phyloP scores from a whole-genome alignment of 2,797 vertebrate species.

The Galago senegalensis region DNA sequence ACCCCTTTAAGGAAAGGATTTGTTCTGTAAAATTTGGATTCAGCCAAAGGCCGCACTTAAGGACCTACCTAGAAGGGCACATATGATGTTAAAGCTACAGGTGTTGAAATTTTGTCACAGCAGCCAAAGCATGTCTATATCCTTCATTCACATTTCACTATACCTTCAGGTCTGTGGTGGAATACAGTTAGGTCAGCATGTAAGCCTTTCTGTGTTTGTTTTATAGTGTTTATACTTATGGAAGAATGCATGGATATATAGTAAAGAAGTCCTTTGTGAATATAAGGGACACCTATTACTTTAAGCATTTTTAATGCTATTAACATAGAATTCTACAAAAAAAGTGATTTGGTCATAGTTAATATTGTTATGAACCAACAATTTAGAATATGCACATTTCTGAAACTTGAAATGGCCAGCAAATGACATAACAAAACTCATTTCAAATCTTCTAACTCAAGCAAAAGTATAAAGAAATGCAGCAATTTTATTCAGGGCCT shows the following conservation, averaged over 20 bases:
- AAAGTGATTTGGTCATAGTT: slow-evolving; percentile 39
- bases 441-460: slow-evolving; percentile 64
- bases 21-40: no score
- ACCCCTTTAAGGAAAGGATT: no score
- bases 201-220: slow-evolving; percentile 1
- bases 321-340: slow-evolving; percentile 57
- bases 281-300: slow-evolving; percentile 41
- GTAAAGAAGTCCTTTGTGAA: slow-evolving; percentile 6
- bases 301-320: slow-evolving; percentile 37
- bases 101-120: slow-evolving; percentile 56
- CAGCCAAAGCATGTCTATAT: slow-evolving; percentile 38
- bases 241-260: background rate
- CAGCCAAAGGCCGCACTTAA: no score
- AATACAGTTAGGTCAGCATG: slow-evolving; percentile 12
- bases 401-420: slow-evolving; percentile 49
- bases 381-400: slow-evolving; percentile 59
- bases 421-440: slow-evolving; percentile 55
- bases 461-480: slow-evolving; percentile 58
- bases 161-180: slow-evolving; percentile 12
- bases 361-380: slow-evolving; percentile 58
- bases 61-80: no score
- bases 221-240: slow-evolving; percentile 37
- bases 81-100: no score
- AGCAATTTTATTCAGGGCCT: slow-evolving; percentile 51
- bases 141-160: slow-evolving; percentile 13